Evolutionary conservation across 2,888 invertebrate species (phyloP).

Genomic region (Coelopa pilipes): DNA sequence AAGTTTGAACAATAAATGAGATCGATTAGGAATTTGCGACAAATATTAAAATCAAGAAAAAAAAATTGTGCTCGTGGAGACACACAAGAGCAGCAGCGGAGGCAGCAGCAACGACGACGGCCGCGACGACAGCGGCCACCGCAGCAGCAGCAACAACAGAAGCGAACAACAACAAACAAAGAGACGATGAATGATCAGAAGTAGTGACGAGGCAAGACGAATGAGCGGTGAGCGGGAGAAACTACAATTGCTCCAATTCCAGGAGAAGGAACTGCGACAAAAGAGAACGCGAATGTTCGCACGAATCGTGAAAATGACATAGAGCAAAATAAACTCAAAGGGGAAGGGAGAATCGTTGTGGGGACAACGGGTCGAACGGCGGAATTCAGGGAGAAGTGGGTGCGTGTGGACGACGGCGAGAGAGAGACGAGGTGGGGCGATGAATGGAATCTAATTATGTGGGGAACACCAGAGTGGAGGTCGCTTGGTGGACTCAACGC

Average conservation of each 20-base stretch:
- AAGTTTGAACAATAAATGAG: constrained; percentile 1
- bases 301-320: constrained; percentile 1
- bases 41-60: constrained; percentile 14
- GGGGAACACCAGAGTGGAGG: background rate
- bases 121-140: constrained; percentile 24
- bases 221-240: background rate
- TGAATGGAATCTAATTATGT: constrained; percentile 20
- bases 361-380: background rate
- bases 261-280: constrained; percentile 1
- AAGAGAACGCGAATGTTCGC: constrained; percentile 8
- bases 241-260: constrained; percentile 26
- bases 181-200: background rate
- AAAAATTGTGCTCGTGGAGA: background rate
- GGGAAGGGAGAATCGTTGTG: background rate
- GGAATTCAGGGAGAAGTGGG: background rate
- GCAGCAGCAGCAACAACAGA: constrained; percentile 12
- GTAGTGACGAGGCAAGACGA: background rate
- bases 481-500: too few relatives aligned
- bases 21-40: constrained; percentile 21
- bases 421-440: constrained; percentile 27
- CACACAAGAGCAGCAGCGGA: constrained; percentile 15
- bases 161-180: constrained; percentile 21
- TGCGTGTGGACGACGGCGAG: background rate
- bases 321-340: background rate
- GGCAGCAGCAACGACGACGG: constrained; percentile 6